Evolutionary conservation across 2,888 invertebrate species (phyloP), one percentile per base, ranked within the genome.

Genomic region (Sympetrum striolatum): DNA sequence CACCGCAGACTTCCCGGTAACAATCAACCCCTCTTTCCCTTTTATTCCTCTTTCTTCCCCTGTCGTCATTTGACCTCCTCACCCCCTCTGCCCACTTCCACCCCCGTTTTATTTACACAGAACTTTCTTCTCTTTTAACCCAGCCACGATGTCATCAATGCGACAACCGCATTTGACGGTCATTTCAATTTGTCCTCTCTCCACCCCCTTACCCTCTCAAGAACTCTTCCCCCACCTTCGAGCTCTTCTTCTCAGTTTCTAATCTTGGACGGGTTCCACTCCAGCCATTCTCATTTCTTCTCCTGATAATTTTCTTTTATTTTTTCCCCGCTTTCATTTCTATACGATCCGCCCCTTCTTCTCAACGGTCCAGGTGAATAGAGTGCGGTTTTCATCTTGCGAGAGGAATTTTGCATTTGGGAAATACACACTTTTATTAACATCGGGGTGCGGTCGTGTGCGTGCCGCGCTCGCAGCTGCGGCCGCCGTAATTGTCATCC

Each of bases 201-300:
- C n/a, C 22, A 6, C 58, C 37, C 37, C 37, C 60, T 22, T 35
- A 8, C 53, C 22, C 60, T 6, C 14, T 22, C 60, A 37, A 22
- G 0, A 31, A 18, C 60, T n/a, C 37, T 37, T 8, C 8, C 35
- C 31, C 58, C 15, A 15, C 0, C 86, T 6, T 60, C 8, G 15
- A 60, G 22, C 37, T 35, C 48, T 37, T n/a, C 35, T 64, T 86
- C 86, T 64, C 86, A 12, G 86, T 60, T 86, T 86, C 86, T 86
- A 86, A 86, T 86, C 86, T 86, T 86, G 60, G 82, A 82, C 82
- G 60, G 60, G 86, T 60, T 86, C 86, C 86, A 86, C 86, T 86
- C 37, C 86, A 86, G 64, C 86, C 86, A 31, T 86, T 86, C 60
- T 86, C 86, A 86, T 86, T 86, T 86, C 86, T 86, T 86, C 60